Percentiles rank a stretch among this genome's conserved stretches.
Conservation (phyloP, 2,113 vertebrate genomes). For the Triplophysa siluroides region DNA sequence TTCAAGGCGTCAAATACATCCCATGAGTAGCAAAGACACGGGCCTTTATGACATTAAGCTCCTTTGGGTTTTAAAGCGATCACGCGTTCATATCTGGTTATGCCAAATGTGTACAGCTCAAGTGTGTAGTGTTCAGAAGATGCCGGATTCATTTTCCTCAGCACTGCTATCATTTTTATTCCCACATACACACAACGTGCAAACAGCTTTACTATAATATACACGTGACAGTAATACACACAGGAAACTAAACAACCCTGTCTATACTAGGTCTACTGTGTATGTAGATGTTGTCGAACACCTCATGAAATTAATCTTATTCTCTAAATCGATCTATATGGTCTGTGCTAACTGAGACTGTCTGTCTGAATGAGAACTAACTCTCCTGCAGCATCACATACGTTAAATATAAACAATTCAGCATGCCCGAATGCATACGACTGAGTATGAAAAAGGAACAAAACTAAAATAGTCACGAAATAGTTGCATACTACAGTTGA, state of each 20-base stretch:
- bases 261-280: too few relatives aligned
- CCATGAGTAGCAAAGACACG: not conserved
- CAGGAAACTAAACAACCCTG: too few relatives aligned
- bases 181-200: not conserved
- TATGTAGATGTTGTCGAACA: too few relatives aligned
- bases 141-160: too few relatives aligned
- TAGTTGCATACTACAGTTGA: not conserved
- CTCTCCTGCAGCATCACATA: not conserved
- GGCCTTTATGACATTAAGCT: constrained; percentile 18
- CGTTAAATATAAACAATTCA: not conserved
- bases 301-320: too few relatives aligned
- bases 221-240: not conserved
- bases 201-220: not conserved
- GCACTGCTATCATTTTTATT: not conserved
- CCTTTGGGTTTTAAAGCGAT: constrained; percentile 2
- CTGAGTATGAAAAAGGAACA: not conserved
- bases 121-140: not conserved
- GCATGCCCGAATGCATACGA: not conserved
- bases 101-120: not conserved
- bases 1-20: constrained; percentile 24
- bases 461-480: not conserved
- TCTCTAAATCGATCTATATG: not conserved
- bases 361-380: not conserved
- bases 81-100: not conserved
- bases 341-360: not conserved